A percentile compares a stretch with the other conserved stretches of the same genome.
These are phyloP conservation scores for Danio tinwini DNA, from an alignment of 2,797 vertebrate genomes.

Conservation along the genomic window DNA sequence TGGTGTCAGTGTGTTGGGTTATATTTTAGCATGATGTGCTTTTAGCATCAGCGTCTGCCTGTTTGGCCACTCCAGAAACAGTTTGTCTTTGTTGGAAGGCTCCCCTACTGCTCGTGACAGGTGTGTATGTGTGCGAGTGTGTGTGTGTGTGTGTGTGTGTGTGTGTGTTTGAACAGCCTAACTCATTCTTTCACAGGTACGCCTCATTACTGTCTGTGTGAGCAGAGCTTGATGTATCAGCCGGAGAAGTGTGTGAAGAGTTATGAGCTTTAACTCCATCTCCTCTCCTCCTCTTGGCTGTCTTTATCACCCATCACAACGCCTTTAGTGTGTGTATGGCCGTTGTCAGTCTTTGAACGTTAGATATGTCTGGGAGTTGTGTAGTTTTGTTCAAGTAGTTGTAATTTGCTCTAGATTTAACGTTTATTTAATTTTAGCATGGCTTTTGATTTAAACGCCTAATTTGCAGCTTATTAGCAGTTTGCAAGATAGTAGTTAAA, in stretches of 20 bases:
- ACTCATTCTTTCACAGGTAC: constrained; percentile 44
- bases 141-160: constrained; percentile 18
- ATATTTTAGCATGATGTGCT: constrained; percentile 1
- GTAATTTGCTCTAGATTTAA: too few species aligned
- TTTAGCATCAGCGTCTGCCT: neutral
- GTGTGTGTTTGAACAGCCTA: constrained; percentile 1
- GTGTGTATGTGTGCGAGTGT: neutral
- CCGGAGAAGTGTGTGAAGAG: constrained; percentile 7
- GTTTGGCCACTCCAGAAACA: constrained; percentile 25
- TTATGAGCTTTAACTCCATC: constrained; percentile 42
- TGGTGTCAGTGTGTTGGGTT: neutral
- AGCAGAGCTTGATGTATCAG: constrained; percentile 36
- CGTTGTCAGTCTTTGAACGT: neutral
- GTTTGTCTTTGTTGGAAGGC: constrained; percentile 14
- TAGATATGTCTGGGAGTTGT: too few species aligned
- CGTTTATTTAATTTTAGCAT: too few species aligned
- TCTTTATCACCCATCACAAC: constrained; percentile 42
- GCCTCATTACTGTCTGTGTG: constrained; percentile 46
- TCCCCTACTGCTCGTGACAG: neutral
- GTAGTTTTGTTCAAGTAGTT: too few species aligned
- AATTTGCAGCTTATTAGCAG: too few species aligned
- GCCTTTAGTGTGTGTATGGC: neutral
- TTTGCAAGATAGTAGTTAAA: too few species aligned
- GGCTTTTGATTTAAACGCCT: too few species aligned
- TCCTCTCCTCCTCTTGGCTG: constrained; percentile 24